Evolutionary conservation across 2,113 vertebrate genomes (phyloP).

Genomic region (Cettia cetti): DNA sequence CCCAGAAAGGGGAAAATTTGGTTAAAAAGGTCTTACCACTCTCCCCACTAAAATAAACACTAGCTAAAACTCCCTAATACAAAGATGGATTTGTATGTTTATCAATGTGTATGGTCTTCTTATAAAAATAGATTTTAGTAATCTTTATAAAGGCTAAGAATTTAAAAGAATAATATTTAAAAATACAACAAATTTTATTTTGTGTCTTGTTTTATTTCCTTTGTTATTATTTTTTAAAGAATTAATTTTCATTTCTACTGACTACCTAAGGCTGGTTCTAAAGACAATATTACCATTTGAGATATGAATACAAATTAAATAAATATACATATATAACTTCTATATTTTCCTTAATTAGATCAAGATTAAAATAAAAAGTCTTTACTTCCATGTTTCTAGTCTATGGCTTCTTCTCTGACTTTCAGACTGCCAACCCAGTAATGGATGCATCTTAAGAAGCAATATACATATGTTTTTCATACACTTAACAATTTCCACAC

Average conservation of each 20-base stretch:
- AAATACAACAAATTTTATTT: not conserved
- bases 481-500: not conserved
- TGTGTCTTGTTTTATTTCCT: not conserved
- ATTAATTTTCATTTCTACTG: not conserved
- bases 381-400: not conserved
- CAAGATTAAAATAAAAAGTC: not conserved
- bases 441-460: not conserved
- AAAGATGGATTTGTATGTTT: not conserved
- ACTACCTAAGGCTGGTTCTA: not conserved
- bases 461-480: not conserved
- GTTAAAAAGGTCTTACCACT: not conserved
- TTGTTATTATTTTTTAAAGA: not conserved
- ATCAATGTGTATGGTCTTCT: not conserved
- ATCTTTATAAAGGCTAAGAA: not conserved
- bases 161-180: conserved; percentile 32
- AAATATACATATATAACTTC: not conserved
- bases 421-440: not conserved
- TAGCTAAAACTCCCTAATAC: not conserved
- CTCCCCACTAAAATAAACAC: not conserved
- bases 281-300: not conserved
- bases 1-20: not conserved
- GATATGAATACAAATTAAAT: not conserved
- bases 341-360: not conserved
- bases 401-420: not conserved
- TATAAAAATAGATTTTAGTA: not conserved